Percentiles rank a stretch among this genome's conserved stretches.
These are phyloP conservation scores for Polydrusus tereticollis DNA, from an alignment of 2,888 invertebrate species.

Conservation along the genomic window DNA sequence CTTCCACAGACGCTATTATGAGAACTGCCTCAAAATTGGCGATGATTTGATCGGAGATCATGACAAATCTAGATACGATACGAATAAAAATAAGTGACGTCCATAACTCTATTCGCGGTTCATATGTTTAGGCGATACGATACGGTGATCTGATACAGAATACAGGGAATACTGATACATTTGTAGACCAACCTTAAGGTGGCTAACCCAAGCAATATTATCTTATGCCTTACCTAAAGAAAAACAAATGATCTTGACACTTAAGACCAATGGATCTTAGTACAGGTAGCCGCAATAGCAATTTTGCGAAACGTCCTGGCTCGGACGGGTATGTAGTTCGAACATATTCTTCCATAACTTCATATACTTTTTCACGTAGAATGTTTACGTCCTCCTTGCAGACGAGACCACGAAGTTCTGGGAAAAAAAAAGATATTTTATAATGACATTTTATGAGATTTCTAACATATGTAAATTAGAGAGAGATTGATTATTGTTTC, in stretches of 20 bases:
- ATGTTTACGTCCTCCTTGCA: conserved; percentile 85
- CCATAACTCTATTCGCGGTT: too few relatives aligned
- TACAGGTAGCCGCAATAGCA: conserved; percentile 89
- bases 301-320: conserved; percentile 94
- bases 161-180: too few relatives aligned
- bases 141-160: too few relatives aligned
- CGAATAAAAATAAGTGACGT: too few relatives aligned
- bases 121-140: too few relatives aligned
- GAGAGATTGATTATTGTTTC: too few relatives aligned
- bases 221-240: conserved; percentile 88
- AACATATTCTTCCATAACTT: conserved; percentile 95
- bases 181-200: too few relatives aligned
- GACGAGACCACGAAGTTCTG: conserved; percentile 85
- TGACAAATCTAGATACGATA: too few relatives aligned
- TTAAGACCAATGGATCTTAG: conserved; percentile 92
- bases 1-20: too few relatives aligned
- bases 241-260: conserved; percentile 94
- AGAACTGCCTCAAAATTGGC: too few relatives aligned
- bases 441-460: background rate
- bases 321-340: conserved; percentile 89
- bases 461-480: too few relatives aligned
- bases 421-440: conserved; percentile 25
- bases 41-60: too few relatives aligned
- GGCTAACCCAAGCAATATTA: background rate
- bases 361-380: conserved; percentile 95